Evolutionary conservation across 1,140 invertebrate species (phyloP), one percentile per base, ranked within the genome.

Genomic region (Homarus americanus): DNA sequence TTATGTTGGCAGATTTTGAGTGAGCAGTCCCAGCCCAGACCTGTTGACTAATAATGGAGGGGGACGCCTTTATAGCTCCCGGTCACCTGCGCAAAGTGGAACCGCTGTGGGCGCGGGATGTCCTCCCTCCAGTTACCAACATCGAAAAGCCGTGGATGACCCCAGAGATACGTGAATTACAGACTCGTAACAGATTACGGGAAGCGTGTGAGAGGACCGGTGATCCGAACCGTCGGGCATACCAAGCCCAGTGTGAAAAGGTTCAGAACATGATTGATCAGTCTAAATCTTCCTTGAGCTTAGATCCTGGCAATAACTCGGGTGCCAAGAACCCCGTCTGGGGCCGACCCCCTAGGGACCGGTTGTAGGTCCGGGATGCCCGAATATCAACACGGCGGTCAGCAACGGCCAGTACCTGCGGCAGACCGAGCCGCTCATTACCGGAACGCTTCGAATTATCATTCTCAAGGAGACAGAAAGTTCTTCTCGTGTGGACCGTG

Each of bases 401-500:
- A 49, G 17, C 3, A 7, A 53, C 24, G 53, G 20, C 28, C n/a
- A 38, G 28, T 69, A 32, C 36, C 58, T 53, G 15, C 34, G 32
- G n/a, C 40, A 20, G 38, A 66, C 53, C 17, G 66, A 41, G 44
- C 41, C 28, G 28, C 78, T 0, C 53, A 80, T 32, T 80, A 80
- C n/a, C 41, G 32, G 40, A 49, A 49, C 41, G 4, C 78, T 49
- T 24, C 78, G 4, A 80, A 41, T 15, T 80, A 49, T 24, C 12
- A 80, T 49, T 44, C 78, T 34, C 41, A 53, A 49, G 24, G 32
- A 73, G 32, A 3, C 34, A 40, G 73, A 76, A 38, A 40, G 28
- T 4, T 53, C 10, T 44, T 44, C 69, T 28, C 80, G 20, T 90
- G 88, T 84, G 88, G 80, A 12, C 88, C 88, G 17, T 90, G 88